Base-by-base conservation (phyloP, 2,113 vertebrate species). In the Catagonus wagneri region DNA sequence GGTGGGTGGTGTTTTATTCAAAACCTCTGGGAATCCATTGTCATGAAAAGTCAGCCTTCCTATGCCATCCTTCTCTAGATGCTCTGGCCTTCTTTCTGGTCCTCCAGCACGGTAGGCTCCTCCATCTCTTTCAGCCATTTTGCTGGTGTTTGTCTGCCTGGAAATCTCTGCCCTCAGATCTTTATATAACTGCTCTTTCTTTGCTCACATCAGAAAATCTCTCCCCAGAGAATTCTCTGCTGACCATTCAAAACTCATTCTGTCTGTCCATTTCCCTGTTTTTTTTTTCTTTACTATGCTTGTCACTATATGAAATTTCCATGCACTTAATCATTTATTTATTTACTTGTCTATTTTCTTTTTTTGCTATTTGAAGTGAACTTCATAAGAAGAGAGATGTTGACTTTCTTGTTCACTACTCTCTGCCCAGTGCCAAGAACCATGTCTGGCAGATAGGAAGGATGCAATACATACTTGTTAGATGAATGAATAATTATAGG, bases 401-500 rank as follows among this genome's bases (percentile, higher is more conserved):
- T 66, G 9, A 68, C 32, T 44, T 68, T 74, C 22, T 76, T 78
- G 54, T 8, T 96, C 50, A 5, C 61, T 11, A 14, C 10, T 54
- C 1, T 60, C 15, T 54, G 32, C 39, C 72, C 76, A 39, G 52
- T 71, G 54, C 85, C 72, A 88, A 61, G 63, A 88, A 89, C 63
- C 44, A 50, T 32, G 56, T 92, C 71, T 95, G 81, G 71, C 60
- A 85, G 60, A 63, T 50, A 78, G n/a, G 61, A 92, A 90, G 84
- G 50, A 50, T 3, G 29, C 76, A 84, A 34, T n/a, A 7, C 91
- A 65, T 74, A 63, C 78, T 96, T 94, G 69, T 95, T 90, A 79
- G 91, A 50, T 83, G 93, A 63, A 56, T 85, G 91, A 96, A 85
- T 97, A 89, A 90, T 90, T 89, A 56, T 16, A 86, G 89, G 44